Conservation (phyloP, 2,888 invertebrate species). For the Anarsia innoxiella region DNA sequence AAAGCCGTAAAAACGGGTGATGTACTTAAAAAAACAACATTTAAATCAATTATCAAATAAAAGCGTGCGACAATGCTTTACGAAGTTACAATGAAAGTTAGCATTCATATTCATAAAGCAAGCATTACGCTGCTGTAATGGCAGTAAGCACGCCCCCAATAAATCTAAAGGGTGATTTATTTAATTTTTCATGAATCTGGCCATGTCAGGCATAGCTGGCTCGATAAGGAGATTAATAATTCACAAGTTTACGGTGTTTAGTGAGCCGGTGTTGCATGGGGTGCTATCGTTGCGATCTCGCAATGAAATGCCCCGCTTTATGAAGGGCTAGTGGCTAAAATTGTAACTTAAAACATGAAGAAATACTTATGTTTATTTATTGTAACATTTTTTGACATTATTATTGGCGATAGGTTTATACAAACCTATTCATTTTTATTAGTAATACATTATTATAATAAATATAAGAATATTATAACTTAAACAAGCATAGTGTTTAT, state of each 20-base stretch:
- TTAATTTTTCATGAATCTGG: constrained; percentile 64
- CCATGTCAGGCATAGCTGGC: constrained; percentile 38
- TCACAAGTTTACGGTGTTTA: constrained; percentile 73
- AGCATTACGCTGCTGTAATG: constrained; percentile 24
- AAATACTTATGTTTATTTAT: no score
- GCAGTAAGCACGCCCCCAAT: constrained; percentile 32
- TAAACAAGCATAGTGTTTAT: no score
- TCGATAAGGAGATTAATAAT: constrained; percentile 72
- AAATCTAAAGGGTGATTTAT: constrained; percentile 61
- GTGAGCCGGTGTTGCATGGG: constrained; percentile 60
- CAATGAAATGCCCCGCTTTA: constrained; percentile 48
- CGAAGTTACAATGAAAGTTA: neutral
- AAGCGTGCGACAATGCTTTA: no score
- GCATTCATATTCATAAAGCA: constrained; percentile 13
- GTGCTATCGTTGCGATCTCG: constrained; percentile 55
- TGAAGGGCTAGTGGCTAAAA: constrained; percentile 24
- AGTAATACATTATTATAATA: no score
- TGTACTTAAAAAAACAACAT: no score
- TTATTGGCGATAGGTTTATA: no score
- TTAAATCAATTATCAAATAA: no score
- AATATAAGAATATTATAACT: no score
- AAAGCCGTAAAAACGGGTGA: no score
- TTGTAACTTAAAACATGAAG: neutral
- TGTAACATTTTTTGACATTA: no score
- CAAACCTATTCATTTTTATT: no score